Conservation (phyloP, 2,888 invertebrate species). For the Empis stercorea region DNA sequence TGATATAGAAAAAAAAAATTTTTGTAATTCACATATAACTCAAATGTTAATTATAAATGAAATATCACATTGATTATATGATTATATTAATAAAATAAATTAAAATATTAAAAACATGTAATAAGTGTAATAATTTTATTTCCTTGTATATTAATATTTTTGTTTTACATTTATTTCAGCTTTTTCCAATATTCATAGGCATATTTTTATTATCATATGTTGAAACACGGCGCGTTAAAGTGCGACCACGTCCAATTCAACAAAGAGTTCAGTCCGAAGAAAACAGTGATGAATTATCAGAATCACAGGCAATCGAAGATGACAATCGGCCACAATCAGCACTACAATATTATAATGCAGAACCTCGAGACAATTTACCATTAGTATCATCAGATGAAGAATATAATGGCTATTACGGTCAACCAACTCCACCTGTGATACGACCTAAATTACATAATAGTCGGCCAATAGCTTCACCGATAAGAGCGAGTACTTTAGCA, state of each 20-base stretch:
- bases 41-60: no score
- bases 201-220: not conserved
- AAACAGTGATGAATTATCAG: conserved; percentile 16
- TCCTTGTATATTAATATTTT: no score
- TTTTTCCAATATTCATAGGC: no score
- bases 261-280: conserved; percentile 5
- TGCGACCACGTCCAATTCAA: conserved; percentile 28
- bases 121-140: no score
- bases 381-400: conserved; percentile 35
- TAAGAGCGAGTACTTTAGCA: conserved; percentile 17
- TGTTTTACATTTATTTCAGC: no score
- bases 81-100: no score
- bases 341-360: conserved; percentile 35
- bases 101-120: no score
- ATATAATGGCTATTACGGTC: conserved; percentile 38
- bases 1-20: no score
- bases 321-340: conserved; percentile 30
- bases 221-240: conserved; percentile 32
- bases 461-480: conserved; percentile 13
- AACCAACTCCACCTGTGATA: conserved; percentile 19
- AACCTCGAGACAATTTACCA: conserved; percentile 25
- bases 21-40: no score
- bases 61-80: no score
- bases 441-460: conserved; percentile 13
- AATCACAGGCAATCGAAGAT: conserved; percentile 35